Conservation (phyloP, 30 jellyfish, hydroid and myxozoan species). For the Pseudorhiza aurosa region DNA sequence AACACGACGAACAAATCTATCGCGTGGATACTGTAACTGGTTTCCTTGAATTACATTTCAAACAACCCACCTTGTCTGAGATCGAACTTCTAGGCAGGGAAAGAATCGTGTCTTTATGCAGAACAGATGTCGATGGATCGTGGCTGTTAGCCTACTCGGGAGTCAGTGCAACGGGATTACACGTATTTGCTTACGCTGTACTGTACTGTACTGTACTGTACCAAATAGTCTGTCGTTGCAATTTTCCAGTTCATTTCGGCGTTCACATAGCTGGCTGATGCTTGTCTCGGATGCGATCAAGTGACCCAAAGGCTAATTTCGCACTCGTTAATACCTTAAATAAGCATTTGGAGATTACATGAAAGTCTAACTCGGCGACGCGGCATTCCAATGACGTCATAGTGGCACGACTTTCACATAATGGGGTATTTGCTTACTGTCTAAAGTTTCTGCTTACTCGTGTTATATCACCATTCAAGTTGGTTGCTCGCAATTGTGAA, state of each 20-base stretch:
- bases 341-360: too few species aligned
- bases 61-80: slow-evolving; percentile 77
- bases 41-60: slow-evolving; percentile 61
- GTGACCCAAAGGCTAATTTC: too few species aligned
- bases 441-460: too few species aligned
- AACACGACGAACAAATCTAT: slow-evolving; percentile 47
- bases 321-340: too few species aligned
- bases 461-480: too few species aligned
- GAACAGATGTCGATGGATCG: slow-evolving; percentile 18
- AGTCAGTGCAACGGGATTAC: slow-evolving; percentile 37
- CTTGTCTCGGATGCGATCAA: too few species aligned
- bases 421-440: too few species aligned
- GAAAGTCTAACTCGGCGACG: too few species aligned
- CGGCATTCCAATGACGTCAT: too few species aligned
- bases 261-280: slow-evolving; percentile 69
- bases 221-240: slow-evolving; percentile 21
- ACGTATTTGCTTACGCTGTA: slow-evolving; percentile 36
- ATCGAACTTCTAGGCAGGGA: slow-evolving; percentile 64
- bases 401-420: too few species aligned
- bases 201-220: too few species aligned
- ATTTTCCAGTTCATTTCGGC: slow-evolving; percentile 16
- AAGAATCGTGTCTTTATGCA: slow-evolving; percentile 44
- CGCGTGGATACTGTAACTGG: slow-evolving; percentile 69
- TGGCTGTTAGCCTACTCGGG: slow-evolving; percentile 45
- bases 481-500: too few species aligned